phyloP scores from a whole-genome alignment of 2,888 invertebrate genomes.

The Stegophylla sp. region DNA sequence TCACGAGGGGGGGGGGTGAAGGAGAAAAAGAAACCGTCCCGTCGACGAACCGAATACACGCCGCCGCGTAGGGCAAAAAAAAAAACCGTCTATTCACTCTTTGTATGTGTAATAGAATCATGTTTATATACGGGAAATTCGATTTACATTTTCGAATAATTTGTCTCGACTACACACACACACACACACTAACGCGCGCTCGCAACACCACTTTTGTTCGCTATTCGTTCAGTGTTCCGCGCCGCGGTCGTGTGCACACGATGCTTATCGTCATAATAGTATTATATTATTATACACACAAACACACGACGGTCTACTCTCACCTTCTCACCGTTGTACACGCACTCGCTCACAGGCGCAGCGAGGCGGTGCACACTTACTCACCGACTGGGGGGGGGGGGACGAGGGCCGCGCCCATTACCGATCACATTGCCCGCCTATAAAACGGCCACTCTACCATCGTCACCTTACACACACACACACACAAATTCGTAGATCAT shows the following conservation, averaged over 20 bases:
- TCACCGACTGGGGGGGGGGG: too few species aligned
- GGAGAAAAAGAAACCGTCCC: background rate
- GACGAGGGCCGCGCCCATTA: constrained; percentile 45
- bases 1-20: too few species aligned
- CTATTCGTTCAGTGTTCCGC: constrained; percentile 32
- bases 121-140: background rate
- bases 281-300: background rate
- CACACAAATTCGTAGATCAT: background rate
- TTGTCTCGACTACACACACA: constrained; percentile 28
- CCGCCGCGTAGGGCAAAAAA: background rate
- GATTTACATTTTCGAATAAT: constrained; percentile 52
- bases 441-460: background rate
- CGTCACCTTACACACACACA: background rate
- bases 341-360: background rate
- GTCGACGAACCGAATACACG: background rate
- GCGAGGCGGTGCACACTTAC: background rate
- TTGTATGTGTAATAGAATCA: background rate
- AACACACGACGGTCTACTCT: too few species aligned
- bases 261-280: constrained; percentile 47
- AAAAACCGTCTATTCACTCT: background rate
- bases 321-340: too few species aligned
- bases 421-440: constrained; percentile 40
- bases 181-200: background rate
- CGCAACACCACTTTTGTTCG: background rate
- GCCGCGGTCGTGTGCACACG: constrained; percentile 59